These are phyloP conservation scores for Tanytarsus gracilentus DNA, from an alignment of 2,888 invertebrate species.

Conservation along the genomic window DNA sequence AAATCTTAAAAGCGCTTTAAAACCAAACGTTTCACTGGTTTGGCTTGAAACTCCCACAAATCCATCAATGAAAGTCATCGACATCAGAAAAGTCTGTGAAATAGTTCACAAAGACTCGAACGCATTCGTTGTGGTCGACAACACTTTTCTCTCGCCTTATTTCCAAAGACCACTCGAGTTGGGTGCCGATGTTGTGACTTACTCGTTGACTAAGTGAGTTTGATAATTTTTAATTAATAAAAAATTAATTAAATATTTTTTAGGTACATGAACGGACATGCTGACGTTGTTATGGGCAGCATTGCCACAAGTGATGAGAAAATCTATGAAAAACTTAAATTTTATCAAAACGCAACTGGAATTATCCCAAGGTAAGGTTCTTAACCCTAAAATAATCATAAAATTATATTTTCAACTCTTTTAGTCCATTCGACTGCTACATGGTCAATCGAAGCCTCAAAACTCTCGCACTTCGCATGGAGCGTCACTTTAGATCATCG, in stretches of 20 bases:
- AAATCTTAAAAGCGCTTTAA: background rate
- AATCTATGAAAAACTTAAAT: slow-evolving; percentile 58
- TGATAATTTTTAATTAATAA: background rate
- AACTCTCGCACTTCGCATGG: slow-evolving; percentile 80
- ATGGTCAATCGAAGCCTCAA: slow-evolving; percentile 79
- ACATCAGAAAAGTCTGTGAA: slow-evolving; percentile 64
- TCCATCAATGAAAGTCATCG: slow-evolving; percentile 81
- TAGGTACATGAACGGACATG: slow-evolving; percentile 94
- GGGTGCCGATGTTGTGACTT: slow-evolving; percentile 76
- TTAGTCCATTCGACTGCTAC: slow-evolving; percentile 89
- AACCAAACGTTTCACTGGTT: slow-evolving; percentile 49
- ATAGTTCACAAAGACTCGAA: slow-evolving; percentile 48
- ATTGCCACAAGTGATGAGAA: slow-evolving; percentile 59
- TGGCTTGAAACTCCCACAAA: slow-evolving; percentile 98
- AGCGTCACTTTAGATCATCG: slow-evolving; percentile 67
- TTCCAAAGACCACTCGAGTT: slow-evolving; percentile 75
- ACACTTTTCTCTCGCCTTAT: slow-evolving; percentile 79
- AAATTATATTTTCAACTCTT: no score
- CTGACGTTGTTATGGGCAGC: slow-evolving; percentile 91
- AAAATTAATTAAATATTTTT: background rate
- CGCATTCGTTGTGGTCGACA: slow-evolving; percentile 66
- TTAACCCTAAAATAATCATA: no score
- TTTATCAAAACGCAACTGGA: slow-evolving; percentile 81
- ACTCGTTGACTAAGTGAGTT: slow-evolving; percentile 68
- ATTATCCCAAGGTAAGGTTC: slow-evolving; percentile 80